Conservation (phyloP, 2,113 vertebrate species). For the Halichoerus grypus region DNA sequence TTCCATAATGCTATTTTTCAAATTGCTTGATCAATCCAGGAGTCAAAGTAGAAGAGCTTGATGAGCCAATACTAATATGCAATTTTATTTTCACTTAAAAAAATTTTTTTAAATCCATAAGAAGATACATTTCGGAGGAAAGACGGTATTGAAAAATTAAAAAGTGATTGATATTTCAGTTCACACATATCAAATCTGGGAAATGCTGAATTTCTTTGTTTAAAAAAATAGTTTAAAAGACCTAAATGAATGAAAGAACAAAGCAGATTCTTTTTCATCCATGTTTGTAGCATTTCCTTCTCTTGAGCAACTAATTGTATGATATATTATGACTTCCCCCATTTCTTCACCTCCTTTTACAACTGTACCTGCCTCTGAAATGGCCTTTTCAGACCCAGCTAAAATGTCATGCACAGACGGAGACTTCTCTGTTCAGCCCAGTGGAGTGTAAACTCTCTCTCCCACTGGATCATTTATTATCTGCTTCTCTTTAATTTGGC, state of each 20-base stretch:
- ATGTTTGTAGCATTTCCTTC: not conserved
- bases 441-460: not conserved
- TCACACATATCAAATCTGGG: not conserved
- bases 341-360: not conserved
- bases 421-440: not conserved
- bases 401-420: not conserved
- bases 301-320: not conserved
- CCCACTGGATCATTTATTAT: not conserved
- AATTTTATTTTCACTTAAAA: not conserved
- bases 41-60: not conserved
- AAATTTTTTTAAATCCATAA: not conserved
- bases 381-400: not conserved
- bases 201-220: not conserved
- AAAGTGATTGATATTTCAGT: not conserved
- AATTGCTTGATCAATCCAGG: not conserved
- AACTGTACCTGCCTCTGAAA: not conserved
- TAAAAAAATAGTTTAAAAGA: slow-evolving; percentile 4
- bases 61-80: not conserved
- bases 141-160: not conserved
- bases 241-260: not conserved
- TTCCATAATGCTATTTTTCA: not conserved
- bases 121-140: not conserved
- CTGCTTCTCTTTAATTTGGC: not conserved
- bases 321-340: not conserved
- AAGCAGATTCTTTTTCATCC: not conserved